Evolutionary conservation across 2,888 invertebrate species (phyloP).

Genomic region (Amiota mariae): DNA sequence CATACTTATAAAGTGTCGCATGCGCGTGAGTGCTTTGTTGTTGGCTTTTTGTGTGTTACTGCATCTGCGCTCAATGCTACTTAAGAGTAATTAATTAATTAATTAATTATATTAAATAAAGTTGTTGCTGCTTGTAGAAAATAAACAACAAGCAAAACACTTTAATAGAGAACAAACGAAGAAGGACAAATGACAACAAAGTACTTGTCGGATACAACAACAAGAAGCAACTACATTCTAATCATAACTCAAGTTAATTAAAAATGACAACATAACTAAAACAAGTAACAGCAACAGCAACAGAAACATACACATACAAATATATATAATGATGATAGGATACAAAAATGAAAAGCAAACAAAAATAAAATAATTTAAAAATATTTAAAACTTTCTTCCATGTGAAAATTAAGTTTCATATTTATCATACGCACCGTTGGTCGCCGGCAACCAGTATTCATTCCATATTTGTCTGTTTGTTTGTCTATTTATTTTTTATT

Average conservation of each 20-base stretch:
- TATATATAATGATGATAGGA: conserved; percentile 6
- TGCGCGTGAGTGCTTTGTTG: neutral
- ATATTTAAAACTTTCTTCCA: neutral
- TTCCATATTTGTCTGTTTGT: neutral
- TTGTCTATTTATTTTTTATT: neutral
- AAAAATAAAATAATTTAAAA: conserved; percentile 8
- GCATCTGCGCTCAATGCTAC: conserved; percentile 43
- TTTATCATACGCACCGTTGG: conserved; percentile 16
- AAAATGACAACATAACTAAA: conserved; percentile 34
- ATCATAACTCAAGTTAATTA: neutral
- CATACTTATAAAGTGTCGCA: neutral
- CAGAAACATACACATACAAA: conserved; percentile 18
- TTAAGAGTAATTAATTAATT: conserved; percentile 66
- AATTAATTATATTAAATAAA: conserved; percentile 68
- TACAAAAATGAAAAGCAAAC: conserved; percentile 8
- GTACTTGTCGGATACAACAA: neutral
- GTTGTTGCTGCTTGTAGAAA: conserved; percentile 57
- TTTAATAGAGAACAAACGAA: no score
- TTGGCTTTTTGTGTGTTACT: neutral
- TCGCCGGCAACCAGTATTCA: neutral
- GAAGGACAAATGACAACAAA: no score
- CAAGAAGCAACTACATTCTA: neutral
- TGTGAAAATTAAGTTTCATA: conserved; percentile 32
- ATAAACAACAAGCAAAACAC: conserved; percentile 11
- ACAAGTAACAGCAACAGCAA: conserved; percentile 37